Evolutionary conservation across 2,888 invertebrate genomes (phyloP).

Genomic region (Priocnemis perturbator): DNA sequence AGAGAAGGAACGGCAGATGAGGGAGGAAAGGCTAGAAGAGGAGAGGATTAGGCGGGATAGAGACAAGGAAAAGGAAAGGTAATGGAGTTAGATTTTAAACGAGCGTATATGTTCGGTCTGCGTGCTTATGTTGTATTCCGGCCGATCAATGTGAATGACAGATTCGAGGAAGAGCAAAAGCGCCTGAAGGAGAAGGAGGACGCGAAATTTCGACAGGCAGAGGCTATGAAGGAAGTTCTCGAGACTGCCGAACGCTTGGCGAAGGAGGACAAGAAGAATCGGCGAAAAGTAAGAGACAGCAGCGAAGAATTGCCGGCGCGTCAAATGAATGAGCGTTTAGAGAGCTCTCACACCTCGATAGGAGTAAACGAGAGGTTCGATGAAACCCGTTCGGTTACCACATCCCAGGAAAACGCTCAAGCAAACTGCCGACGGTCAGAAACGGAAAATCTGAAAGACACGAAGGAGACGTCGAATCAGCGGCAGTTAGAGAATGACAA

Average conservation of each 20-base stretch:
- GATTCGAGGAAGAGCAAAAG: conserved; percentile 83
- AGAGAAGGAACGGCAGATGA: conserved; percentile 84
- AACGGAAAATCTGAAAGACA: neutral
- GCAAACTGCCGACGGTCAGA: neutral
- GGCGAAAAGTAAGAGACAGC: conserved; percentile 53
- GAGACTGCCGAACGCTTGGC: conserved; percentile 84
- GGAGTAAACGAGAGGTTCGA: neutral
- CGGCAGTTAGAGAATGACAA: conserved; percentile 12
- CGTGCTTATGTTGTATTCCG: no score
- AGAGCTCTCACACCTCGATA: no score
- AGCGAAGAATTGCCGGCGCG: neutral
- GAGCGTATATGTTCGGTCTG: neutral
- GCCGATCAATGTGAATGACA: conserved; percentile 24
- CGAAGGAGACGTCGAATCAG: conserved; percentile 11
- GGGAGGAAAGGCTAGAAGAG: conserved; percentile 90
- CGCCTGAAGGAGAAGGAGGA: conserved; percentile 82
- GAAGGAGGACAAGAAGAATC: conserved; percentile 78
- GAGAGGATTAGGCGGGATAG: conserved; percentile 85
- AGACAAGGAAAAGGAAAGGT: conserved; percentile 72
- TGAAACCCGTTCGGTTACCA: conserved; percentile 5
- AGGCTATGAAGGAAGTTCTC: conserved; percentile 86
- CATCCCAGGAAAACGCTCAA: conserved; percentile 1
- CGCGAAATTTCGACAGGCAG: conserved; percentile 83
- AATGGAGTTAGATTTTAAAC: neutral
- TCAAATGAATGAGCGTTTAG: neutral